phyloP scores from a whole-genome alignment of 2,797 vertebrate genomes.

The Thunnus albacares region DNA sequence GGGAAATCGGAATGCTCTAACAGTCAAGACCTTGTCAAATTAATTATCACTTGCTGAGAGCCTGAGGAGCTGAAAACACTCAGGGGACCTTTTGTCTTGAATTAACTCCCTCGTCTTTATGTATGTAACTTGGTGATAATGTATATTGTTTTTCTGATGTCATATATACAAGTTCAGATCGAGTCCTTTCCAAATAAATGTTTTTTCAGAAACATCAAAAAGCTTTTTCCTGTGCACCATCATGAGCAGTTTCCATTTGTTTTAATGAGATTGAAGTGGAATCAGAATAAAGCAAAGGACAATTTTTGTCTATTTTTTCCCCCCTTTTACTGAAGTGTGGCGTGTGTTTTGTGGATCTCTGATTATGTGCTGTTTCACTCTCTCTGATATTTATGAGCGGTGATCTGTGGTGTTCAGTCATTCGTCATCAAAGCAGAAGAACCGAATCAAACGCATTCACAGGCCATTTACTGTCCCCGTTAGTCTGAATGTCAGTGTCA shows the following conservation, averaged over 20 bases:
- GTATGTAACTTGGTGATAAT: background rate
- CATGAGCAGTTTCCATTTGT: background rate
- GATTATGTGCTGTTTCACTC: background rate
- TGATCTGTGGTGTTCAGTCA: conserved; percentile 1
- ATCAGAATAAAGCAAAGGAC: too few species aligned
- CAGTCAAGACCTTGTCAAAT: conserved; percentile 61
- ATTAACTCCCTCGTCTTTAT: conserved; percentile 1
- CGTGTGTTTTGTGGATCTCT: too few species aligned
- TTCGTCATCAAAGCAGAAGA: background rate
- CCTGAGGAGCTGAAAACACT: conserved; percentile 39
- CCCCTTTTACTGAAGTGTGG: too few species aligned
- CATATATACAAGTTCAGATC: background rate
- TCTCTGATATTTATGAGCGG: background rate
- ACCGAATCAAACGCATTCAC: background rate
- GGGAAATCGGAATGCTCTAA: conserved; percentile 52
- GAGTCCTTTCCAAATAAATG: background rate
- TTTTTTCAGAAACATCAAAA: background rate
- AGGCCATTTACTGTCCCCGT: background rate
- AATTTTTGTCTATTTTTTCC: too few species aligned
- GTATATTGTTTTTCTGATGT: background rate
- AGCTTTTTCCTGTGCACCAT: too few species aligned
- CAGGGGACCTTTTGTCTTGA: background rate
- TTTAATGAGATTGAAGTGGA: background rate
- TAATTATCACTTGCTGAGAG: conserved; percentile 62
- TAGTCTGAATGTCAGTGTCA: background rate